Percentiles rank a stretch among this genome's conserved stretches.
Conservation (phyloP, 2,888 invertebrate genomes). For the Clitarchus hookeri region DNA sequence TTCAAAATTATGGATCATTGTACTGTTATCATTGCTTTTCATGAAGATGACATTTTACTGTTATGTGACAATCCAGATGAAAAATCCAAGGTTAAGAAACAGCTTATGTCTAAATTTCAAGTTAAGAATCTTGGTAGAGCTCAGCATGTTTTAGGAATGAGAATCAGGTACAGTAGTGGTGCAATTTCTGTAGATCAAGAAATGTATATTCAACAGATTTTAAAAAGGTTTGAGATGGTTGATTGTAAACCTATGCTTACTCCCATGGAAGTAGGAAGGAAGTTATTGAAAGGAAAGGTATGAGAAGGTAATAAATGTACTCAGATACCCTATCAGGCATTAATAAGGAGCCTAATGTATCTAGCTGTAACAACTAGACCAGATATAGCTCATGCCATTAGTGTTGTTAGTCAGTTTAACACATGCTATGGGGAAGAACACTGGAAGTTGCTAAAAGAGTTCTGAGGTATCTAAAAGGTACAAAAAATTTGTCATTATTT, state of each 20-base stretch:
- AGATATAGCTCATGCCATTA: conserved; percentile 20
- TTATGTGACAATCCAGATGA: neutral
- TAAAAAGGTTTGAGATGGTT: conserved; percentile 10
- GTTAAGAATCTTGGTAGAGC: neutral
- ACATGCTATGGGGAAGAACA: neutral
- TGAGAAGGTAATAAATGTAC: neutral
- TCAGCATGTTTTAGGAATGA: conserved; percentile 3
- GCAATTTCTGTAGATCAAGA: conserved; percentile 19
- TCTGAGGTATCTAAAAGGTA: conserved; percentile 1
- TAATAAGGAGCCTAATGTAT: conserved; percentile 19
- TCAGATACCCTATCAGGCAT: neutral
- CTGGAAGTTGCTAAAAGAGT: conserved; percentile 19
- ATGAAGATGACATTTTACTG: neutral
- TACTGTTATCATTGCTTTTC: neutral
- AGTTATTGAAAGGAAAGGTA: neutral
- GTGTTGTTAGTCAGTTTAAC: neutral
- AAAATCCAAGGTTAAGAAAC: neutral
- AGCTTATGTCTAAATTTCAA: too few relatives aligned
- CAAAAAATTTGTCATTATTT: neutral
- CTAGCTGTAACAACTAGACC: conserved; percentile 17
- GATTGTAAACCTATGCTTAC: neutral
- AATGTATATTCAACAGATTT: conserved; percentile 6
- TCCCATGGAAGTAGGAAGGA: conserved; percentile 6
- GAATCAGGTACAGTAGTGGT: neutral
- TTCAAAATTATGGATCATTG: neutral